These are phyloP conservation scores for Strix uralensis DNA, from an alignment of 2,113 vertebrate species.

Conservation along the genomic window DNA sequence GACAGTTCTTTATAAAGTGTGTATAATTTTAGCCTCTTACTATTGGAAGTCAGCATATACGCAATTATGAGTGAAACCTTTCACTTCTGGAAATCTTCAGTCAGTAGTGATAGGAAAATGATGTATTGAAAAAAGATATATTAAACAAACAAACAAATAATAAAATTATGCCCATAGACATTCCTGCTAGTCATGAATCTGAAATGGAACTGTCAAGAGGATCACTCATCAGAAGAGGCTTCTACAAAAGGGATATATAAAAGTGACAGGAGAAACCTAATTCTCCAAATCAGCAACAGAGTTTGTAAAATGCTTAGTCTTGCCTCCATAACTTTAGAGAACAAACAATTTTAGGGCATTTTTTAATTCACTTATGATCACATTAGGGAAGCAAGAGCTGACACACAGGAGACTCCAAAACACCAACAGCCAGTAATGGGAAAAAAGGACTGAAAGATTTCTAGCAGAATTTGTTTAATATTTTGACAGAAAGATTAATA, in stretches of 20 bases:
- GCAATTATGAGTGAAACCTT: neutral
- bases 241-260: neutral
- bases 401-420: neutral
- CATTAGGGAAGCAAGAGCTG: neutral
- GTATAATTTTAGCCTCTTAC: constrained; percentile 40
- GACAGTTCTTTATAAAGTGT: neutral
- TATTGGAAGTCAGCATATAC: neutral
- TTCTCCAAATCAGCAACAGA: neutral
- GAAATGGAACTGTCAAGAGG: neutral
- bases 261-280: neutral
- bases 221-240: neutral
- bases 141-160: neutral
- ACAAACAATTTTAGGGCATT: neutral
- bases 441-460: neutral
- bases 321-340: neutral
- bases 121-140: neutral
- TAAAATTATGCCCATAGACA: neutral
- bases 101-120: neutral
- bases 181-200: neutral
- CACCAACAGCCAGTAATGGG: neutral
- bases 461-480: neutral
- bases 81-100: neutral
- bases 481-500: neutral
- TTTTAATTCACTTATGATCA: neutral
- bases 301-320: neutral